Evolutionary conservation across 2,797 vertebrate species (phyloP).

Genomic region (Hybognathus amarus): DNA sequence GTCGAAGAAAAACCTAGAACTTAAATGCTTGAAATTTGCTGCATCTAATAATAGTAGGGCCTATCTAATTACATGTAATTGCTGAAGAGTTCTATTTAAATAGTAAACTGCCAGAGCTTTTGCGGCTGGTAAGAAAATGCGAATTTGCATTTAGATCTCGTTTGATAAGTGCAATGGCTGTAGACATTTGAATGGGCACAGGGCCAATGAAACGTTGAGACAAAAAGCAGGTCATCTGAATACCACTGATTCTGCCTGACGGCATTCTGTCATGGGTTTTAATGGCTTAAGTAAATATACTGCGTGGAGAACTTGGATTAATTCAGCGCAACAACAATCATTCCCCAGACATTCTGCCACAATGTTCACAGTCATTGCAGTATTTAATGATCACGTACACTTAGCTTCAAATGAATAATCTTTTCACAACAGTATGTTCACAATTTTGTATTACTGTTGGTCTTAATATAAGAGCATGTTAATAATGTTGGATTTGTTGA

Average conservation of each 20-base stretch:
- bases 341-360: constrained; percentile 58
- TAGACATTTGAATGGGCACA: constrained; percentile 64
- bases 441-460: constrained; percentile 23
- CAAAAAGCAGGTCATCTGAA: constrained; percentile 67
- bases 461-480: constrained; percentile 47
- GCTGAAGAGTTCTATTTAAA: constrained; percentile 71
- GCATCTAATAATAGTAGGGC: constrained; percentile 18
- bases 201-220: constrained; percentile 45
- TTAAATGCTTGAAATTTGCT: constrained; percentile 10
- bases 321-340: constrained; percentile 65
- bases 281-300: constrained; percentile 67
- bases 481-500: constrained; percentile 46
- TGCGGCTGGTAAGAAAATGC: constrained; percentile 29
- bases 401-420: constrained; percentile 61
- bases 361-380: constrained; percentile 56
- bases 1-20: constrained; percentile 22
- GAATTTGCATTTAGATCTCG: constrained; percentile 45
- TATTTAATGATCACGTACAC: constrained; percentile 61
- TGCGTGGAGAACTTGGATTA: constrained; percentile 60
- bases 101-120: constrained; percentile 45
- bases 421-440: constrained; percentile 48
- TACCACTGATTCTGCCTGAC: constrained; percentile 64
- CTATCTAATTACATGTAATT: constrained; percentile 31
- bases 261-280: constrained; percentile 61
- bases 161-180: constrained; percentile 56